Percentiles rank a stretch among this genome's conserved stretches.
These are phyloP conservation scores for Callipepla californica DNA, from an alignment of 2,113 vertebrate species.

Conservation along the genomic window DNA sequence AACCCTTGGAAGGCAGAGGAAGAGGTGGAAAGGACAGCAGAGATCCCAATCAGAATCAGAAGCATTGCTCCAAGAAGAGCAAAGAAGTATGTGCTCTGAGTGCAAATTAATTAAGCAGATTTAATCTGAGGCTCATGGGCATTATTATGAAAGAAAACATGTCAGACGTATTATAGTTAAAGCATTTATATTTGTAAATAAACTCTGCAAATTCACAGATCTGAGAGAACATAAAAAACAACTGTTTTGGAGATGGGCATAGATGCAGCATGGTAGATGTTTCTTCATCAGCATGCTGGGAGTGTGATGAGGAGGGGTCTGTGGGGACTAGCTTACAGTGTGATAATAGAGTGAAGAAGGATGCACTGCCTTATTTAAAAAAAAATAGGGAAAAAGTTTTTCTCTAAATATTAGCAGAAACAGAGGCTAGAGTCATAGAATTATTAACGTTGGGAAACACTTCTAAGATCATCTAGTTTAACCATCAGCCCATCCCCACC, in stretches of 20 bases:
- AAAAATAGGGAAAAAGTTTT: not conserved
- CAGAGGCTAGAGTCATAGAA: not conserved
- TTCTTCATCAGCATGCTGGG: not conserved
- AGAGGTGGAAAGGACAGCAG: not conserved
- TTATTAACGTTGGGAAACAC: too few species aligned
- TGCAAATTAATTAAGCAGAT: not conserved
- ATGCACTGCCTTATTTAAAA: not conserved
- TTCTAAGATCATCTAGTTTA: too few species aligned
- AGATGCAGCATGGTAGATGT: not conserved
- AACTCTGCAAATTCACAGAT: not conserved
- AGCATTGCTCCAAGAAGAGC: not conserved
- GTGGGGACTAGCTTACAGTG: not conserved
- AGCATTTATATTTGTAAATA: not conserved
- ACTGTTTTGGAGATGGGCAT: not conserved
- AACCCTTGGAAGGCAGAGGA: not conserved
- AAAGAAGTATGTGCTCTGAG: accelerated
- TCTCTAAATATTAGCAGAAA: not conserved
- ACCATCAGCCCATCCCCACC: too few species aligned
- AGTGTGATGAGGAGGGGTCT: not conserved
- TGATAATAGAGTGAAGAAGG: not conserved
- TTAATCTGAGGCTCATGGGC: not conserved
- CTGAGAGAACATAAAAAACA: not conserved
- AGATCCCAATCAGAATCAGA: not conserved
- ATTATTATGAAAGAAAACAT: not conserved
- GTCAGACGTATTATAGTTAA: not conserved